phyloP scores from a whole-genome alignment of 1,140 invertebrate species.

The Drosophila paulistorum region DNA sequence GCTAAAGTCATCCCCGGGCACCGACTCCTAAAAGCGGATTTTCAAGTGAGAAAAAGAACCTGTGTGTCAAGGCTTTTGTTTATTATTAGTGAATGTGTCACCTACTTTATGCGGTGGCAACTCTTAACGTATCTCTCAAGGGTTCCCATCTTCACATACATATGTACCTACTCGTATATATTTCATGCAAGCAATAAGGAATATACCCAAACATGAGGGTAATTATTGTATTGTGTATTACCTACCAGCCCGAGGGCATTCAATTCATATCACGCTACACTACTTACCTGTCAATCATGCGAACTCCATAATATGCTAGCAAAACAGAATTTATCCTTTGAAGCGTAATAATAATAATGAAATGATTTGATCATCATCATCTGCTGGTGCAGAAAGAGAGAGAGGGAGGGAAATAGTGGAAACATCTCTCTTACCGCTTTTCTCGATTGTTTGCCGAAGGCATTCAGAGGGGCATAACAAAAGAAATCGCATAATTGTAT shows the following conservation, averaged over 20 bases:
- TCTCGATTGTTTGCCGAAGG: slow-evolving; percentile 24
- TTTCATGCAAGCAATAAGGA: not conserved
- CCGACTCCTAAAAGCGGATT: slow-evolving; percentile 21
- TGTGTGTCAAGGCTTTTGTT: slow-evolving; percentile 5
- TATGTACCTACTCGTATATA: not conserved
- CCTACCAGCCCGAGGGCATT: slow-evolving; percentile 30
- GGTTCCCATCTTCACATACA: not conserved
- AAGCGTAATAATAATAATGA: slow-evolving; percentile 56
- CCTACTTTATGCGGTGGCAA: slow-evolving; percentile 5
- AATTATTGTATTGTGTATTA: slow-evolving; percentile 11
- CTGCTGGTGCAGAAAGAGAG: slow-evolving; percentile 25
- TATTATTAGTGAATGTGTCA: slow-evolving; percentile 10
- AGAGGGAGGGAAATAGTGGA: slow-evolving; percentile 17
- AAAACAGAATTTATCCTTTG: slow-evolving; percentile 58
- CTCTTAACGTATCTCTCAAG: not conserved
- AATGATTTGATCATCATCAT: slow-evolving; percentile 51
- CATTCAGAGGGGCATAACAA: slow-evolving; percentile 4
- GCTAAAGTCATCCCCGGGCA: slow-evolving; percentile 17
- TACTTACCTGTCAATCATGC: slow-evolving; percentile 70
- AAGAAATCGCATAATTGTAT: slow-evolving; percentile 10
- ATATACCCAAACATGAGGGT: slow-evolving; percentile 7
- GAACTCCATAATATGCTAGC: slow-evolving; percentile 59
- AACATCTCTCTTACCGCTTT: slow-evolving; percentile 11
- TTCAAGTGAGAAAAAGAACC: slow-evolving; percentile 16
- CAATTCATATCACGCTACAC: slow-evolving; percentile 49